These are phyloP conservation scores for Limanda limanda DNA, from an alignment of 2,113 vertebrate species.

Conservation along the genomic window DNA sequence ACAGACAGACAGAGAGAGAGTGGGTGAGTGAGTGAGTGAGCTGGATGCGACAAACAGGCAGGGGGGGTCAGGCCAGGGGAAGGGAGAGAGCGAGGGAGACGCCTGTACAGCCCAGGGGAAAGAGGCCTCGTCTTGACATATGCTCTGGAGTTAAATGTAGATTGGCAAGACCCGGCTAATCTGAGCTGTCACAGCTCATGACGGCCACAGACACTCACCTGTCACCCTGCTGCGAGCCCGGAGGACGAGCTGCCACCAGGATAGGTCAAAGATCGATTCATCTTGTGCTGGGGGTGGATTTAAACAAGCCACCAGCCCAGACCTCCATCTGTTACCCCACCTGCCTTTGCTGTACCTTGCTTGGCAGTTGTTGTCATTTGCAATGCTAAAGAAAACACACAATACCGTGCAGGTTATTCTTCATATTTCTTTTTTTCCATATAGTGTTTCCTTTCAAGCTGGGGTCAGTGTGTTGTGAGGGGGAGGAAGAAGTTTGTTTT, in stretches of 20 bases:
- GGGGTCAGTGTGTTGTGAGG: constrained; percentile 49
- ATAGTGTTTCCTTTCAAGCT: constrained; percentile 32
- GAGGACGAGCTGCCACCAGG: constrained; percentile 69
- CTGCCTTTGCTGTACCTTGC: constrained; percentile 23
- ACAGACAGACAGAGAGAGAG: constrained; percentile 53
- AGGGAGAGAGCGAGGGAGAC: constrained; percentile 21
- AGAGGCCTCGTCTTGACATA: constrained; percentile 77
- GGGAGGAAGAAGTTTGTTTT: constrained; percentile 45
- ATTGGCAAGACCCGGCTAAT: constrained; percentile 78
- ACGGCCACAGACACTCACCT: constrained; percentile 68
- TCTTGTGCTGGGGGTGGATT: constrained; percentile 53
- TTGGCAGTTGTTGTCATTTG: constrained; percentile 12
- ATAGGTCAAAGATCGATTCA: constrained; percentile 72
- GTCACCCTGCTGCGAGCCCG: constrained; percentile 56
- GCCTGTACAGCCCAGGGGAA: constrained; percentile 67
- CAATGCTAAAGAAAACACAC: constrained; percentile 5
- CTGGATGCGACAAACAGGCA: constrained; percentile 70
- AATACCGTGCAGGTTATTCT: neutral
- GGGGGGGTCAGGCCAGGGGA: constrained; percentile 55
- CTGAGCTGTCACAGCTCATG: constrained; percentile 77
- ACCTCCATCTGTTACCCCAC: constrained; percentile 30
- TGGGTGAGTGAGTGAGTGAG: constrained; percentile 47
- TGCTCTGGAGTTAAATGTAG: constrained; percentile 79
- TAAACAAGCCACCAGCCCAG: constrained; percentile 36
- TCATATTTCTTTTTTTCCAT: neutral